Evolutionary conservation across 2,113 vertebrate genomes (phyloP), one percentile per base, ranked within the genome.

Genomic region (Anthoscopus minutus): DNA sequence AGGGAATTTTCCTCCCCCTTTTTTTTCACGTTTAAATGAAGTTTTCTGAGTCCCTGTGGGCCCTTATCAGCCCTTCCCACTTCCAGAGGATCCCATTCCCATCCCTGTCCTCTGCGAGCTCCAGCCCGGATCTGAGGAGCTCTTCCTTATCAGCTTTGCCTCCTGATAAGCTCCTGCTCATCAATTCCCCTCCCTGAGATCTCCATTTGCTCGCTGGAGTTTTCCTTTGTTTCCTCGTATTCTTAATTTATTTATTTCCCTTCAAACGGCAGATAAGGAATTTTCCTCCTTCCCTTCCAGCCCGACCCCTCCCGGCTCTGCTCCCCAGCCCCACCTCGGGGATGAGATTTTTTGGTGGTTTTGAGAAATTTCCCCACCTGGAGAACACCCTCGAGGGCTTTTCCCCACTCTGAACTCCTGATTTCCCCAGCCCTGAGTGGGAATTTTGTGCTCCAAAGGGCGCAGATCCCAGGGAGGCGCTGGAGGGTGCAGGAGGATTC

Each of bases 81-180:
- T 93, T 96, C 92, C 96, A 15, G 64, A 93, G 94, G 92, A 91
- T 92, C 81, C 91, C 94, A 51, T 81, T 93, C 92, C 82, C 81
- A 86, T 42, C 40, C 77, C 76, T 22, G 40, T 28, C 66, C 92
- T 92, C 92, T 62, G 24, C 24, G 8, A 71, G 92, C 94, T 67
- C 9, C 0, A 56, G 92, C 51, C 88, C 33, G 13, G 76, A 93
- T 94, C 92, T 93, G 95, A 94, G 85, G 91, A 93, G 80, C 88
- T 92, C 86, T 60, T 94, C 83, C 65, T 92, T 88, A 95, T 95
- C 95, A 91, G 67, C 92, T 78, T 67, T 81, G 56, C 91, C 72
- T 94, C 35, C 86, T 78, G 94, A 96, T 96, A 95, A 96, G 91
- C 80, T 91, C 88, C 91, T 71, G 88, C 71, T 96, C 88, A 94